Evolutionary conservation across 1,140 invertebrate species (phyloP), one percentile per base, ranked within the genome.

Genomic region (Drosophila rhopaloa): DNA sequence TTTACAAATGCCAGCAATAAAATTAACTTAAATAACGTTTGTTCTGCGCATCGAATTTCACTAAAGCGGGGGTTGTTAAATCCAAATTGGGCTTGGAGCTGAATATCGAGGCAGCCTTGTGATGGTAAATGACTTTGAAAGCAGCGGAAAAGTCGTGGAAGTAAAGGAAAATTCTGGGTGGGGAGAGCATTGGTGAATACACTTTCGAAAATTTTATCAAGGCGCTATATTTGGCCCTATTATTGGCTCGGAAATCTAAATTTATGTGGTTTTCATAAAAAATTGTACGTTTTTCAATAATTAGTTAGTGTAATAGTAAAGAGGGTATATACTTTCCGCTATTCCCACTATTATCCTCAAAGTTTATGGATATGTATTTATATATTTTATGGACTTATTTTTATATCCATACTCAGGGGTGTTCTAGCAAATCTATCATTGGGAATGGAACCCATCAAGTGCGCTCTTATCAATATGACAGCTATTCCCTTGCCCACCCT

Each of bases 1-100:
- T 78, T 78, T 51, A 70, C 74, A 83, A 83, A 83, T 79, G 75
- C 62, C 32, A 68, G 76, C 80, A 83, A 83, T 83, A 79, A 83
- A 83, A 79, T 83, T 66, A 79, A 71, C 65, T 82, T 79, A 83
- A 79, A 79, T 65, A 82, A 82, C 60, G 57, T 75, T 82, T 82
- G 78, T 60, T 53, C 56, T 43, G 61, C 60, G 66, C 68, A 77
- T 81, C 74, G 62, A 82, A 67, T 81, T 81, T 77, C 67, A 53
- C 19, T 48, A 19, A 57, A 46, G n/a, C 35, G 50, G 37, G 37
- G 65, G 35, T 13, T 19, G 13, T 50, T 48, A 37, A 41, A 70
- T 46, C 27, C n/a, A 37, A n/a, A 56, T 29, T 29, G 5, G 10
- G 1, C 19, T 38, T 13, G 27, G 6, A 19, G 37, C 9, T 29